phyloP scores from a whole-genome alignment of 2,888 invertebrate species.

The Strigamia maritima region DNA sequence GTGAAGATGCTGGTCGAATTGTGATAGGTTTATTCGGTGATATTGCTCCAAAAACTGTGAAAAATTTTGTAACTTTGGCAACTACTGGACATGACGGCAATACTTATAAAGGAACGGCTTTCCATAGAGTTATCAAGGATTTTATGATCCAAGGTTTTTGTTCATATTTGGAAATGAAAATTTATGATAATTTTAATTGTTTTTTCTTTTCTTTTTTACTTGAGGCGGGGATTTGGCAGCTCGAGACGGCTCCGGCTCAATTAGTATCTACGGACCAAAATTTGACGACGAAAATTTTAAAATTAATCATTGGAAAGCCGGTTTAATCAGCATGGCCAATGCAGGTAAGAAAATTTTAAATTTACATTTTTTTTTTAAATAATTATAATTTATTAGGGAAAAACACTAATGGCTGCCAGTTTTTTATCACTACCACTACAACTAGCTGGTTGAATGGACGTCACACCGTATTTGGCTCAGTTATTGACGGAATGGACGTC shows the following conservation, averaged over 20 bases:
- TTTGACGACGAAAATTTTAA: slow-evolving; percentile 84
- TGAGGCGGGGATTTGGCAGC: slow-evolving; percentile 72
- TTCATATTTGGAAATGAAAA: background rate
- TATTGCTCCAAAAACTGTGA: slow-evolving; percentile 75
- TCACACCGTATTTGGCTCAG: slow-evolving; percentile 84
- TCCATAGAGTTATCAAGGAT: slow-evolving; percentile 80
- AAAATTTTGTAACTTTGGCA: slow-evolving; percentile 81
- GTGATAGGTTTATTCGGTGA: slow-evolving; percentile 87
- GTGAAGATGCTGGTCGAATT: slow-evolving; percentile 69
- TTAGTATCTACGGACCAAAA: slow-evolving; percentile 76
- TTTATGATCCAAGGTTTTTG: slow-evolving; percentile 84
- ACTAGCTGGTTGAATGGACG: slow-evolving; percentile 86
- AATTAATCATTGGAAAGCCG: slow-evolving; percentile 73
- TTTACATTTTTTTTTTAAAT: background rate
- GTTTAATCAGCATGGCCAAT: slow-evolving; percentile 91
- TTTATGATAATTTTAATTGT: background rate
- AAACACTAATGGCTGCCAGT: slow-evolving; percentile 92
- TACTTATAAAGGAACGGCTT: slow-evolving; percentile 69
- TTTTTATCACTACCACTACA: slow-evolving; percentile 83
- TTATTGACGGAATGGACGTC: slow-evolving; percentile 60
- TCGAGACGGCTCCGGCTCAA: slow-evolving; percentile 36
- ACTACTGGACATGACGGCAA: slow-evolving; percentile 61
- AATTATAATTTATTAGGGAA: slow-evolving; percentile 59
- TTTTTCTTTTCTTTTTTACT: slow-evolving; percentile 41
- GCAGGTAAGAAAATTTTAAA: slow-evolving; percentile 49